Evolutionary conservation across 35 echinoderm and acorn worm genomes (phyloP).

Genomic region (Diadema setosum): DNA sequence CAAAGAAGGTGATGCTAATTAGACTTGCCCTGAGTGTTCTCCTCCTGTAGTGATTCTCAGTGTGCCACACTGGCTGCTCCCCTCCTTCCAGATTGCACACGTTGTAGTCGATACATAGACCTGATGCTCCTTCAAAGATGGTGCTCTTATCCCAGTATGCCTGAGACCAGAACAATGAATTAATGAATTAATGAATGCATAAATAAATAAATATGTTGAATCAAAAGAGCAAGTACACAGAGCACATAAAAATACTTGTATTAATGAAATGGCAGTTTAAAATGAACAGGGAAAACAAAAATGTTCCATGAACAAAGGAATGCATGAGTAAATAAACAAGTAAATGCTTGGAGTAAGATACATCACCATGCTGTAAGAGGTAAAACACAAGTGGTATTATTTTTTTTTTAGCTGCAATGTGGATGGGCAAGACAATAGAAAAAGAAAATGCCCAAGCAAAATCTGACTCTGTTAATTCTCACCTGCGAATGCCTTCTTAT

Average conservation of each 20-base stretch:
- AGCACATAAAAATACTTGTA: not conserved
- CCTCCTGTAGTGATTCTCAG: not conserved
- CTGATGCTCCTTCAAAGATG: not conserved
- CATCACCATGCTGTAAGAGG: no score
- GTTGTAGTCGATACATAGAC: slow-evolving; percentile 1
- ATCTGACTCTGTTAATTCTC: no score
- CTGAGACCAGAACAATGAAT: not conserved
- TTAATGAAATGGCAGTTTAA: not conserved
- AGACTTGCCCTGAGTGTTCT: not conserved
- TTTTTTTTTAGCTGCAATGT: no score
- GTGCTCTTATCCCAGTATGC: not conserved
- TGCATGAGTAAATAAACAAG: no score
- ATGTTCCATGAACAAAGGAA: not conserved
- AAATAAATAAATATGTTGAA: not conserved
- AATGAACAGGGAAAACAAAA: not conserved
- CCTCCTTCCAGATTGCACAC: not conserved
- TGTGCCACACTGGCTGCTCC: not conserved
- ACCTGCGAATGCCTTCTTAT: no score
- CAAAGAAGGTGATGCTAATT: not conserved
- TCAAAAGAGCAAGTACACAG: no score
- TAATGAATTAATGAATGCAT: not conserved
- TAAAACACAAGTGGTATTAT: no score
- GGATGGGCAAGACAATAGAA: no score
- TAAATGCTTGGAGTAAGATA: no score
- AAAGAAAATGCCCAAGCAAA: no score